Evolutionary conservation across 1,140 invertebrate species (phyloP).

Genomic region (Whitmania pigra): DNA sequence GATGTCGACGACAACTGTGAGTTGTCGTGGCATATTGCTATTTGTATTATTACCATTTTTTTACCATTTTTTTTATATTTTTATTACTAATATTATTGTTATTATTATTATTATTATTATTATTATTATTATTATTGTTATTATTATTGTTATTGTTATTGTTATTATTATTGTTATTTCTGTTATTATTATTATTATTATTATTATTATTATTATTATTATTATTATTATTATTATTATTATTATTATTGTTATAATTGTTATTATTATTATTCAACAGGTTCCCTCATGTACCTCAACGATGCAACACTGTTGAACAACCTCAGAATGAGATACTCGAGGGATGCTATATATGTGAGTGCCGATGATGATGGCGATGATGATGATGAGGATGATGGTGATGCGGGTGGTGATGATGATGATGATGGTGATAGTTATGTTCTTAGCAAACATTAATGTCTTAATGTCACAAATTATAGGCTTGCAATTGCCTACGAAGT

Average conservation of each 20-base stretch:
- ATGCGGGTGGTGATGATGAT: neutral
- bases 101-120: slow-evolving; percentile 19
- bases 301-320: slow-evolving; percentile 92
- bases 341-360: slow-evolving; percentile 95
- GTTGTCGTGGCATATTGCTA: slow-evolving; percentile 30
- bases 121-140: slow-evolving; percentile 14
- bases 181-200: no score
- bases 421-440: no score
- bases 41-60: slow-evolving; percentile 15
- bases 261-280: slow-evolving; percentile 43
- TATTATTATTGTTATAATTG: neutral
- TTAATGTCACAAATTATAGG: no score
- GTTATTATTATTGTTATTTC: no score
- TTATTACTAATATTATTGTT: slow-evolving; percentile 2
- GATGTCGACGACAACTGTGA: slow-evolving; percentile 87
- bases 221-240: slow-evolving; percentile 2
- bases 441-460: no score
- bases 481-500: neutral
- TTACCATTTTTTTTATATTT: neutral
- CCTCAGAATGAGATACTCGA: slow-evolving; percentile 73
- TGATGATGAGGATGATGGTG: neutral
- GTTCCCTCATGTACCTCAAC: slow-evolving; percentile 93
- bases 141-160: neutral
- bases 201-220: neutral
- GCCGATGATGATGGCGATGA: neutral